Evolutionary conservation across 2,797 vertebrate genomes (phyloP).

Genomic region (Nyctalus aviator): DNA sequence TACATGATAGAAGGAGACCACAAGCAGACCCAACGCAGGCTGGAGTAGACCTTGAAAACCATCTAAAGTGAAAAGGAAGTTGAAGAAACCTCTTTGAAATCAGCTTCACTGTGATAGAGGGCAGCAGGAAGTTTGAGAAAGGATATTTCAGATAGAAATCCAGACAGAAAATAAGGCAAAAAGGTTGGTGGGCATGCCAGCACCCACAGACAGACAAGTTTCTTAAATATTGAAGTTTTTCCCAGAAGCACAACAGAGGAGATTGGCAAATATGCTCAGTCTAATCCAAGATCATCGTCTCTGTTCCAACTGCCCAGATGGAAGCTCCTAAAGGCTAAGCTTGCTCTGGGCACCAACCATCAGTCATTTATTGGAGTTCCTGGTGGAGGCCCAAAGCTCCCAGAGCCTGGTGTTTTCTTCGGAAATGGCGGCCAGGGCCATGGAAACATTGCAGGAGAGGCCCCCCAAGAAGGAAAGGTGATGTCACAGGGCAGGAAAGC

Average conservation of each 20-base stretch:
- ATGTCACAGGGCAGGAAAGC: background rate
- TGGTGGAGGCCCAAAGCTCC: background rate
- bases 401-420: background rate
- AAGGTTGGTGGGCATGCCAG: background rate
- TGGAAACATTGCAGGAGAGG: background rate
- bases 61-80: background rate
- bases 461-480: background rate
- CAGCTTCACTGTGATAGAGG: background rate
- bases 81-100: constrained; percentile 40
- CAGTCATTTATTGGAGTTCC: background rate
- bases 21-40: background rate
- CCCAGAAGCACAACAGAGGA: background rate
- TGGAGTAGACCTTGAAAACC: background rate
- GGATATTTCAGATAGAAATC: background rate
- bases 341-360: background rate
- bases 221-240: background rate
- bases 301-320: background rate
- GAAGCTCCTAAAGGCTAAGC: background rate
- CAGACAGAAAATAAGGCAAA: background rate
- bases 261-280: background rate
- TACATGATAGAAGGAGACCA: background rate
- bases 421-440: background rate
- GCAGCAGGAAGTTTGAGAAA: background rate
- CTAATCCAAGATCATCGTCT: background rate
- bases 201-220: background rate